Percentiles rank a stretch among this genome's conserved stretches.
Conservation (phyloP, 2,797 vertebrate species). For the Sebastes paucispinis region DNA sequence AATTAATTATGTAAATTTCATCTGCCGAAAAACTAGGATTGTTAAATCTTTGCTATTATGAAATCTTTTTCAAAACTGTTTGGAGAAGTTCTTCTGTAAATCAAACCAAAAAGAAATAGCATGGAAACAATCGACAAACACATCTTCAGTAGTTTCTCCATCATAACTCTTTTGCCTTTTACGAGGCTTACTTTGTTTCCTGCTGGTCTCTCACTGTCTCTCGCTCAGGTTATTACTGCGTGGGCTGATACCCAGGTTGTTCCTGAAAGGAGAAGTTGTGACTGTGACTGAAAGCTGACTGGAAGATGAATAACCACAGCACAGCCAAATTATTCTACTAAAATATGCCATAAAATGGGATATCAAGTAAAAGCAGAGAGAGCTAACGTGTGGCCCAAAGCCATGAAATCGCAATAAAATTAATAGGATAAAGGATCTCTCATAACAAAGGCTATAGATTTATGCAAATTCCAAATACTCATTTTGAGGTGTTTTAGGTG, state of each 20-base stretch:
- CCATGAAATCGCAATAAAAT: background rate
- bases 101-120: no score
- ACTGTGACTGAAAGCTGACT: background rate
- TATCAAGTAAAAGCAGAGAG: background rate
- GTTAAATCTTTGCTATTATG: no score
- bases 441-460: slow-evolving; percentile 6
- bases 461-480: slow-evolving; percentile 3
- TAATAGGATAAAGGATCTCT: background rate
- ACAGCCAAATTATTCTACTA: background rate
- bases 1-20: no score
- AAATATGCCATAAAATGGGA: slow-evolving; percentile 1
- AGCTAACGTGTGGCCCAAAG: background rate
- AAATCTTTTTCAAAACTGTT: no score
- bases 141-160: no score
- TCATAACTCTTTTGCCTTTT: background rate
- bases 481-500: background rate
- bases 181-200: background rate
- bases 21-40: no score
- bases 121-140: no score
- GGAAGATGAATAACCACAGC: background rate
- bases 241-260: background rate
- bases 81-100: no score
- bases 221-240: background rate
- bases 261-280: background rate
- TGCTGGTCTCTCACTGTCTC: background rate